Base-by-base conservation (phyloP, 2,888 invertebrate species). In the Nomada fucata region DNA sequence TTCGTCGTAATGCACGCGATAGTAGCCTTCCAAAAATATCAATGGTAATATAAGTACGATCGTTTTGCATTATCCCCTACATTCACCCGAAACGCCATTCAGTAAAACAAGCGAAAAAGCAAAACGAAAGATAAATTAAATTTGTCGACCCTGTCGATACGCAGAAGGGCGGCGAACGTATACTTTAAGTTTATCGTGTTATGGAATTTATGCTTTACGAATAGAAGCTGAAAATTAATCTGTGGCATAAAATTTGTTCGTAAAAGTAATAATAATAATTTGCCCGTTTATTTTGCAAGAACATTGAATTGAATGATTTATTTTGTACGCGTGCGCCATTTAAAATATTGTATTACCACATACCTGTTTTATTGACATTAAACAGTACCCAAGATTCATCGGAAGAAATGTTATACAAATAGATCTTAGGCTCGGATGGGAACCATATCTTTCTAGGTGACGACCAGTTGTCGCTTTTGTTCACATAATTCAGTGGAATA, bases 1-100 rank as follows among this genome's bases (percentile, higher is more conserved):
- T 53, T 87, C 78, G 73, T 93, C 93, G 82, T 93, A 93, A 81
- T 92, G 90, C 2, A 92, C 92, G 9, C 92, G 92, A 82, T 93
- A 94, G 82, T 92, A 94, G 50, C 94, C 94, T 94, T 85, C 11
- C 11, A 82, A 88, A 75, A 53, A 73, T 71, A 76, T 61, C 36
- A 57, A 59, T 63, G 44, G 15, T 5, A 18, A 3, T 26, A 80
- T 50, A 18, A 57, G 36, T 44, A 59, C 36, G 29, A 57, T 65
- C 55, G 26, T n/a, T 55, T 26, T 44, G 13, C n/a, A 69, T 47
- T 23, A 57, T 9, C 4, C 36, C 1, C 36, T 36, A 0, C 36
- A 36, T 36, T 36, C 36, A 36, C 36, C 36, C 50, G 2, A 2
- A 7, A 67, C 7, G 13, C 3, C 47, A 11, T 47, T 11, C 2